Evolutionary conservation across 2,797 vertebrate species (phyloP).

Genomic region (Myotis planiceps): DNA sequence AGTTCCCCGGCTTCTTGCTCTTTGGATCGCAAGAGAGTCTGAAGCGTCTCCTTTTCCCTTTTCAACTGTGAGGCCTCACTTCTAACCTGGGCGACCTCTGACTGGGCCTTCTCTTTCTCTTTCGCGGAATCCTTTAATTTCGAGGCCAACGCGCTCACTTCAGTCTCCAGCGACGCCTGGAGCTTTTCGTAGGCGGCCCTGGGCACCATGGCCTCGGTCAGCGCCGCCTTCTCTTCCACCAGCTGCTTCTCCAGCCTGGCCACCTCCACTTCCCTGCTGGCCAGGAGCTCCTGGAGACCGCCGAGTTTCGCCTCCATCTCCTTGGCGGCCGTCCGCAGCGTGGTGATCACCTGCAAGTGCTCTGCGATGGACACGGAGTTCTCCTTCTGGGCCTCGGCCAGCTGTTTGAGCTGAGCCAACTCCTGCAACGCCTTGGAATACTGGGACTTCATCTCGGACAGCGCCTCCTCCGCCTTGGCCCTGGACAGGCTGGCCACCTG

Average conservation of each 20-base stretch:
- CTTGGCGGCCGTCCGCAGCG: slow-evolving; percentile 91
- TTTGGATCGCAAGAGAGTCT: slow-evolving; percentile 89
- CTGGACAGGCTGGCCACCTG: slow-evolving; percentile 86
- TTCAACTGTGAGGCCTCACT: slow-evolving; percentile 91
- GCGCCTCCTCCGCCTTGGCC: slow-evolving; percentile 90
- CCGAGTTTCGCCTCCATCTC: slow-evolving; percentile 91
- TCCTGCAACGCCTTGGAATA: slow-evolving; percentile 88
- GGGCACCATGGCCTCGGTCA: slow-evolving; percentile 89
- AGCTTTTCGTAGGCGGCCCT: slow-evolving; percentile 88
- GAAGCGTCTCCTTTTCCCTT: slow-evolving; percentile 90
- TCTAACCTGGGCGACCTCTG: slow-evolving; percentile 91
- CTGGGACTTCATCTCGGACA: slow-evolving; percentile 89
- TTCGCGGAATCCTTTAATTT: slow-evolving; percentile 92
- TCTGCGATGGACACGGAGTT: slow-evolving; percentile 91
- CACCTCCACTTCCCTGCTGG: slow-evolving; percentile 89
- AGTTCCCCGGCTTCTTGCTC: slow-evolving; percentile 91
- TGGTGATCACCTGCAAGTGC: slow-evolving; percentile 92
- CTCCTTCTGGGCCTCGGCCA: slow-evolving; percentile 91
- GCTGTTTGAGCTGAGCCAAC: slow-evolving; percentile 88
- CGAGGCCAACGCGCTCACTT: slow-evolving; percentile 90
- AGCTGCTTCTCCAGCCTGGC: slow-evolving; percentile 91
- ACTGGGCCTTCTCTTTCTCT: slow-evolving; percentile 93
- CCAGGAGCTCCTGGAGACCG: slow-evolving; percentile 88
- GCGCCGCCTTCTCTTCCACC: slow-evolving; percentile 87
- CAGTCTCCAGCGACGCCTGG: slow-evolving; percentile 88